Base-by-base conservation (phyloP, 2,888 invertebrate genomes). In the Dicroscelio sp. region DNA sequence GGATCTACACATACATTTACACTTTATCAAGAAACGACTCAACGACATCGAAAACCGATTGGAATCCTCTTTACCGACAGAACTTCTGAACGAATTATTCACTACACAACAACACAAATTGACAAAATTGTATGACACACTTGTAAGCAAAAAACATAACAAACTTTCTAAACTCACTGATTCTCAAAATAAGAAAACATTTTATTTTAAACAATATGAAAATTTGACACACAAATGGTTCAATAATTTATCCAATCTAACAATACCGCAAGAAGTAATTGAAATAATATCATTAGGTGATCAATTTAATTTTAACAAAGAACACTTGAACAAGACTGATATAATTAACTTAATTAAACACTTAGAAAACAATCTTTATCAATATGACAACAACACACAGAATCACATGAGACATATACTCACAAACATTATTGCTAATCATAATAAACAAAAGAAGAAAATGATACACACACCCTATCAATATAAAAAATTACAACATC, bases 331-430 rank as follows among this genome's bases (percentile, higher is more conserved):
- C 60, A 76, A 60, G 60, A 55, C 30, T 43, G 48, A 76, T 2
- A 60, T 6, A 6, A 31, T 76, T 35, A 58, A 60, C 20, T 12
- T 76, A 8, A 60, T 76, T 17, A 76, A 76, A 76, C 27, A 60
- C n/a, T 10, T 35, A 2, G 76, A 76, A 60, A 60, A 60, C 31
- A 38, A 35, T 25, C 12, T 76, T 20, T 60, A 31, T 17, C 6
- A 75, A 75, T 76, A 60, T 27, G 38, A 76, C 5, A 8, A 2
- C 27, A 20, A 58, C 8, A 38, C 25, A 17, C 30, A 55, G 60
- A 60, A 76, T 25, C 12, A 25, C 33, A 76, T 76, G 6, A 75
- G 75, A 75, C 6, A 75, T 55, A 55, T 14, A 1, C 30, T 75
- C 23, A 33, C 33, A 2, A 27, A 75, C 23, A 55, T 10, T 23